Percentiles rank a stretch among this genome's conserved stretches.
Conservation (phyloP, 2,888 invertebrate species). For the Lampropteryx suffumata region DNA sequence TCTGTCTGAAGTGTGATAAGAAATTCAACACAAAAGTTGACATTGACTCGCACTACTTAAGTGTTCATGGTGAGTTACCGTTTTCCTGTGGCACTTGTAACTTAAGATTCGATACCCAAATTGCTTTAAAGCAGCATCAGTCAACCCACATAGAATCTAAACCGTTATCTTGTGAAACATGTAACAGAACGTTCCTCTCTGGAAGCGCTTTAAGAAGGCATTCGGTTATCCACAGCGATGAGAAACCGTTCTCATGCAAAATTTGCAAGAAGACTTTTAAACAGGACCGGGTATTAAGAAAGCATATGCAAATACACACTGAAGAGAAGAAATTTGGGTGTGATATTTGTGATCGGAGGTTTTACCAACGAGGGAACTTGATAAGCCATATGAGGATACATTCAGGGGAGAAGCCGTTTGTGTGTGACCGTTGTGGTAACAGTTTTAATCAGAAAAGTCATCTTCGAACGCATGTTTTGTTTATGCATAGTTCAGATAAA, state of each 20-base stretch:
- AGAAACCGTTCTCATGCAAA: constrained; percentile 12
- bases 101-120: constrained; percentile 8
- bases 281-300: constrained; percentile 9
- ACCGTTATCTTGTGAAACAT: constrained; percentile 4
- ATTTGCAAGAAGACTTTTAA: constrained; percentile 16
- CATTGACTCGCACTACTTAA: constrained; percentile 5
- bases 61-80: not conserved
- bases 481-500: constrained; percentile 32
- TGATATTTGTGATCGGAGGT: constrained; percentile 6
- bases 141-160: not conserved
- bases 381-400: constrained; percentile 15
- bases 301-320: constrained; percentile 19
- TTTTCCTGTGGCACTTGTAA: constrained; percentile 7
- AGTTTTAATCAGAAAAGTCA: constrained; percentile 19
- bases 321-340: constrained; percentile 4
- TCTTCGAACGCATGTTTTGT: constrained; percentile 10
- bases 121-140: constrained; percentile 1
- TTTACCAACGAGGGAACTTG: constrained; percentile 10
- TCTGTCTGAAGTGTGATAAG: constrained; percentile 6
- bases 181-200: constrained; percentile 5
- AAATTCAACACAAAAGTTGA: constrained; percentile 31
- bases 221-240: constrained; percentile 10
- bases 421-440: constrained; percentile 15
- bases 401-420: constrained; percentile 12
- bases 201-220: constrained; percentile 7